Evolutionary conservation across 2,113 vertebrate species (phyloP), one percentile per base, ranked within the genome.

Genomic region (Rhizomys pruinosus): DNA sequence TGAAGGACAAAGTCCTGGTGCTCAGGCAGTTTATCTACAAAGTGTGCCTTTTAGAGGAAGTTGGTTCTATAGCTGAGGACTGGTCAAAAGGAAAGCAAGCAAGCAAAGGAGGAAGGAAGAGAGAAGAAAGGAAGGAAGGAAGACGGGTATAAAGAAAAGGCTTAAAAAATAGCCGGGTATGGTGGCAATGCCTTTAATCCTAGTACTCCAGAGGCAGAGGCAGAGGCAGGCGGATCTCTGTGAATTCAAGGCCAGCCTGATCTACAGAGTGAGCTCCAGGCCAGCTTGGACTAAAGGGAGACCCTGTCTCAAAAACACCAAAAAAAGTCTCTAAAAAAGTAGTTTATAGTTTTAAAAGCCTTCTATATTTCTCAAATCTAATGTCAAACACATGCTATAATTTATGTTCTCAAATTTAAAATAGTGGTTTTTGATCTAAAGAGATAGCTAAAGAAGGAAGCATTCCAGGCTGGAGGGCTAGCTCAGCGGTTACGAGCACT

Each of bases 341-440:
- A 5, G 27, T 34, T 17, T 17, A 12, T 47, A 71, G 39, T n/a
- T 81, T 71, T 23, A 20, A 55, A 77, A 81, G n/a, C 66, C 11
- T 96, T 37, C 82, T 87, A 39, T 87, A 37, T 80, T 78, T 92
- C 59, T 89, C 47, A 87, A 79, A 84, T 69, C 57, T 90, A 90
- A 74, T 44, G 27, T 61, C 22, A 92, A 47, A 71, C n/a, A 20
- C 23, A 12, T 66, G 39, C 32, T 52, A 66, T 76, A 59, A 79
- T 80, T 64, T 87, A 52, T 64, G 39, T 84, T 87, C 55, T 89
- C 61, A 91, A 94, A 87, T 61, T 79, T 87, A 74, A 87, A 55
- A 61, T 34, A 42, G 37, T 29, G 44, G 84, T 39, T 92, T 87
- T 87, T 47, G 44, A 72, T 80, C 61, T 74, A 73, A 68, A 55